These are phyloP conservation scores for Tetragnatha versicolor DNA, from an alignment of 1,140 invertebrate species.

Conservation along the genomic window DNA sequence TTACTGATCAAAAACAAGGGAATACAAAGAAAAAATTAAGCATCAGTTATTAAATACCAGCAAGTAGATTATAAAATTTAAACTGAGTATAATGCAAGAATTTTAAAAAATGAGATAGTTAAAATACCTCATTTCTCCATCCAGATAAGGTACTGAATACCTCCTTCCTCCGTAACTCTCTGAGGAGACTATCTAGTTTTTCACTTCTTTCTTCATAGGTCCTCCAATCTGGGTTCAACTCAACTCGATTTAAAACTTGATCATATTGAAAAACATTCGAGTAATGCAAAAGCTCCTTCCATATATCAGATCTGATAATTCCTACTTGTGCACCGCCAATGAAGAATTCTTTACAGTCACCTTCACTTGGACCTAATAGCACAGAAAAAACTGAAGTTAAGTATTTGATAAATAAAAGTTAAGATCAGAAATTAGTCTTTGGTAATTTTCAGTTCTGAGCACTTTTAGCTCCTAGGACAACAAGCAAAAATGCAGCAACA, in stretches of 20 bases:
- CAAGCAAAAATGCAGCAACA: background rate
- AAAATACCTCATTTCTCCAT: slow-evolving; percentile 85
- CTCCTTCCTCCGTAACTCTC: slow-evolving; percentile 73
- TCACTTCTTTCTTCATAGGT: slow-evolving; percentile 81
- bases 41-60: too few species aligned
- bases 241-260: slow-evolving; percentile 67
- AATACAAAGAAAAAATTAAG: too few species aligned
- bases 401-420: background rate
- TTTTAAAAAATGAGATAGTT: background rate
- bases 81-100: too few species aligned
- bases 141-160: slow-evolving; percentile 78
- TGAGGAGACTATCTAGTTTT: slow-evolving; percentile 80
- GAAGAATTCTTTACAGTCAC: slow-evolving; percentile 77
- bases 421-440: background rate
- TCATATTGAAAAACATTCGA: slow-evolving; percentile 82
- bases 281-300: slow-evolving; percentile 76
- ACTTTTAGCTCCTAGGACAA: background rate
- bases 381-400: background rate
- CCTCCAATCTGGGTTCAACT: slow-evolving; percentile 82
- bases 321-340: slow-evolving; percentile 88
- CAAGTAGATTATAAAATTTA: too few species aligned
- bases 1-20: too few species aligned
- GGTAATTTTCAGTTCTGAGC: background rate
- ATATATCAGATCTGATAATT: slow-evolving; percentile 80
- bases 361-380: slow-evolving; percentile 28